Evolutionary conservation across 2,888 invertebrate species (phyloP).

Genomic region (Notodonta dromedarius): DNA sequence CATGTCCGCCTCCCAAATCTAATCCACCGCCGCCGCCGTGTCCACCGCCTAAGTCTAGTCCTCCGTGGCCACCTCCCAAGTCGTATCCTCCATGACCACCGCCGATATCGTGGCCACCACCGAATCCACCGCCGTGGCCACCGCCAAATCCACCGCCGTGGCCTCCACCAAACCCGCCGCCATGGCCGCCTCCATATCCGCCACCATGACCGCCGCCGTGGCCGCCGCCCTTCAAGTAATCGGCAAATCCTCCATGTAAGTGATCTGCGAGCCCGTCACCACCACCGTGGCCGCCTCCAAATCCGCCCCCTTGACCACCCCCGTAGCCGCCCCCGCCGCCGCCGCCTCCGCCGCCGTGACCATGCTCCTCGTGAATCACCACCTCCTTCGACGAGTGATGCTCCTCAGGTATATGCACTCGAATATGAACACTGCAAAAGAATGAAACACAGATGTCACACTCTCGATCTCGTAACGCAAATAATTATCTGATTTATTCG

Average conservation of each 20-base stretch:
- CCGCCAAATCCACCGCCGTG: slow-evolving; percentile 49
- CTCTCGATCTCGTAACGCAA: slow-evolving; percentile 23
- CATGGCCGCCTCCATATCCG: slow-evolving; percentile 61
- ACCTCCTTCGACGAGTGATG: slow-evolving; percentile 77
- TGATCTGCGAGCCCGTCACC: slow-evolving; percentile 35
- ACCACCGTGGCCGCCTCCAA: slow-evolving; percentile 33
- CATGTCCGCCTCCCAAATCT: slow-evolving; percentile 49
- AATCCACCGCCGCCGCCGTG: slow-evolving; percentile 60
- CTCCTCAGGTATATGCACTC: slow-evolving; percentile 81
- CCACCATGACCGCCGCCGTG: slow-evolving; percentile 50
- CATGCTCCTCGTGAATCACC: slow-evolving; percentile 70
- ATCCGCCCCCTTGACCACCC: slow-evolving; percentile 20
- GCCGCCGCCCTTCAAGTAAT: slow-evolving; percentile 46
- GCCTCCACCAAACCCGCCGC: slow-evolving; percentile 42
- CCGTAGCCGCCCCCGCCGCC: slow-evolving; percentile 48
- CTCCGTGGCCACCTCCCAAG: slow-evolving; percentile 35
- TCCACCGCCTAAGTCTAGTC: slow-evolving; percentile 55
- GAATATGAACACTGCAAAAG: slow-evolving; percentile 81
- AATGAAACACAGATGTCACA: slow-evolving; percentile 20
- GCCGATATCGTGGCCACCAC: slow-evolving; percentile 46
- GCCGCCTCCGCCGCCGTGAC: slow-evolving; percentile 59
- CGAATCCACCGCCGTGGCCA: slow-evolving; percentile 45
- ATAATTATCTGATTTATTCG: slow-evolving; percentile 10
- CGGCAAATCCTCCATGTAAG: slow-evolving; percentile 46
- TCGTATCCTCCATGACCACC: slow-evolving; percentile 55